Conservation (phyloP, 2,113 vertebrate species). For the Micronycteris hirsuta region DNA sequence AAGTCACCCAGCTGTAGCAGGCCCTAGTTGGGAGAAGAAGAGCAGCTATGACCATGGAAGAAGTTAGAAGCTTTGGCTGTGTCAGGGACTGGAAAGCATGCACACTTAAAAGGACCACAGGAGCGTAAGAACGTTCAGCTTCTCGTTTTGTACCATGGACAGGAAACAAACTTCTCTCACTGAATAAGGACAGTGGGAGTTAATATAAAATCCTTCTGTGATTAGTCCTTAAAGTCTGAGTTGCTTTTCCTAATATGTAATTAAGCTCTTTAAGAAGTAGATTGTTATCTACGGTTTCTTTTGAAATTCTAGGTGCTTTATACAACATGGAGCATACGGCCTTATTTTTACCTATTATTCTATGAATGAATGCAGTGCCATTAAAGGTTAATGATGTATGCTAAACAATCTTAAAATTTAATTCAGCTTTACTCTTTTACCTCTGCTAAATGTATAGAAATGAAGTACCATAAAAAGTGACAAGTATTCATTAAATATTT, state of each 20-base stretch:
- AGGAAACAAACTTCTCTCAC: neutral
- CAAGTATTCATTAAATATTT: neutral
- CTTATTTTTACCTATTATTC: neutral
- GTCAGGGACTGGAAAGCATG: neutral
- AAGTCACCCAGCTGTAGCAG: neutral
- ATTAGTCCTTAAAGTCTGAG: neutral
- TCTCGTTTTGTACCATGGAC: neutral
- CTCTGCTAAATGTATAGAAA: neutral
- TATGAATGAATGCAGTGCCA: neutral
- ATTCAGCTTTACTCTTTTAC: neutral
- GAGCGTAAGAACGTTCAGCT: neutral
- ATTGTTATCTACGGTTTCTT: neutral
- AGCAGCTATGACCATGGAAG: neutral
- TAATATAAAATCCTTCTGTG: neutral
- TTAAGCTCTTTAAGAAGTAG: neutral
- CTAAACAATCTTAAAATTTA: neutral
- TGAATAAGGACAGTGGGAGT: neutral
- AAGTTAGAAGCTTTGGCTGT: neutral
- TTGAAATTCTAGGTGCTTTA: constrained; percentile 7
- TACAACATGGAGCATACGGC: neutral
- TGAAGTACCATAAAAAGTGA: neutral
- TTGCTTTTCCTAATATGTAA: neutral
- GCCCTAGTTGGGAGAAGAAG: neutral
- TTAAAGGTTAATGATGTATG: neutral
- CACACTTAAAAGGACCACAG: neutral